Percentiles rank a stretch among this genome's conserved stretches.
These are phyloP conservation scores for Athalia rosae DNA, from an alignment of 2,888 invertebrate species.

Conservation along the genomic window DNA sequence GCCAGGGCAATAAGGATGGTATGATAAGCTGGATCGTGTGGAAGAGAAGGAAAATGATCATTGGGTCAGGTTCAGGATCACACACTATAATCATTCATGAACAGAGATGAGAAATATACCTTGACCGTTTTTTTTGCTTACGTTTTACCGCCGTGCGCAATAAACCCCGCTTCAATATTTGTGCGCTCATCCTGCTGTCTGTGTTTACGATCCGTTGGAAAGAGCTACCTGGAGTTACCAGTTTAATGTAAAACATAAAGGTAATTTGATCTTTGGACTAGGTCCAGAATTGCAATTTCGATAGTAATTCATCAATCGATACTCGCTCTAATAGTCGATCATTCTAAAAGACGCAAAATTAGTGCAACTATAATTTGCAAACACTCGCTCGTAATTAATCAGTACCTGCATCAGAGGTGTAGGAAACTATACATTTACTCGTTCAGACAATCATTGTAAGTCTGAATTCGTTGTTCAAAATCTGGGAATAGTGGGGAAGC, in stretches of 20 bases:
- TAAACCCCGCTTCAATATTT: not conserved
- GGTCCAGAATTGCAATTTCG: not conserved
- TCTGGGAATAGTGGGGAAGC: not conserved
- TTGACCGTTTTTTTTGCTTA: not conserved
- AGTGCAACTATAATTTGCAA: no score
- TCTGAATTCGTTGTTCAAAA: no score
- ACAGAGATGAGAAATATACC: not conserved
- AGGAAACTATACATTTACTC: not conserved
- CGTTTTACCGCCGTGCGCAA: slow-evolving; percentile 20
- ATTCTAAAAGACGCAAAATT: not conserved
- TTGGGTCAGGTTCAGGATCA: no score
- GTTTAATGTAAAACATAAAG: no score
- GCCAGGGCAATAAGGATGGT: no score
- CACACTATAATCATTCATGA: not conserved
- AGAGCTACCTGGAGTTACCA: no score
- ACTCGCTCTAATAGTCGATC: not conserved
- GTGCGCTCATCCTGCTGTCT: not conserved
- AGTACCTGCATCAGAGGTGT: not conserved
- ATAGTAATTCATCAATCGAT: not conserved
- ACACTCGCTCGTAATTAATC: no score
- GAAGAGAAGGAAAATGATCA: no score
- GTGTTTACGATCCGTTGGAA: no score
- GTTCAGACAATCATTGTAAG: slow-evolving; percentile 5
- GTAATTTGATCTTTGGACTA: no score
- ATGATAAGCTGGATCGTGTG: no score